Base-by-base conservation (phyloP, 2,888 invertebrate genomes). In the Cancer borealis region DNA sequence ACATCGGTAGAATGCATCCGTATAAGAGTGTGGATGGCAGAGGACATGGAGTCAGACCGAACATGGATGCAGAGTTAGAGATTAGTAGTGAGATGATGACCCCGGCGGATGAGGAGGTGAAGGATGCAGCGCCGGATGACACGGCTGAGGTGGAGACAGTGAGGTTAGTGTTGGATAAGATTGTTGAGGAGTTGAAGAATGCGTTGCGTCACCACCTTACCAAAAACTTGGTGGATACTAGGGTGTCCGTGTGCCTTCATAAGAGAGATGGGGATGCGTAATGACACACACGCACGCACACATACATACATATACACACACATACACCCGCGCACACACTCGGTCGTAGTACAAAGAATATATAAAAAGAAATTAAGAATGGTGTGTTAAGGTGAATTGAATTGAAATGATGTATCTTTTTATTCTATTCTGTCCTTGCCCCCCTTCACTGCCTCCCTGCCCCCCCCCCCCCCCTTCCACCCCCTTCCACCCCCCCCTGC, bases 1-100 rank as follows among this genome's bases (percentile, higher is more conserved):
- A 79, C 87, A 88, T 93, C 2, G 47, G 46, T 8, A 87, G 93
- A 17, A 91, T 91, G 87, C 93, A 93, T 14, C 93, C 93, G 0
- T 93, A 93, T 47, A 93, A 91, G 46, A 30, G n/a, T 12, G 73
- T 12, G n/a, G 90, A 92, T 21, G 30, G 45, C 10, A 66, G 45
- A 79, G 84, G 87, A 17, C 45, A 87, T 45, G 45, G 46, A 21
- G 47, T 92, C 17, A 91, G 91, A 54, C 91, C 39, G 66, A 87
- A 91, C 21, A 10, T 87, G 6, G 93, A 93, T 47, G 73, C 93
- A 0, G 93, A 93, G 87, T 66, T 93, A 30, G 93, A 93, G 49
- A n/a, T 93, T 46, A 91, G 91, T 26, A 92, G 94, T 54, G 94
- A 88, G 26, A 45, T 73, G 49, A 66, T 46, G 6, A 45, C 17